Evolutionary conservation across 2,797 vertebrate species (phyloP).

Genomic region (Clarias fuscus): DNA sequence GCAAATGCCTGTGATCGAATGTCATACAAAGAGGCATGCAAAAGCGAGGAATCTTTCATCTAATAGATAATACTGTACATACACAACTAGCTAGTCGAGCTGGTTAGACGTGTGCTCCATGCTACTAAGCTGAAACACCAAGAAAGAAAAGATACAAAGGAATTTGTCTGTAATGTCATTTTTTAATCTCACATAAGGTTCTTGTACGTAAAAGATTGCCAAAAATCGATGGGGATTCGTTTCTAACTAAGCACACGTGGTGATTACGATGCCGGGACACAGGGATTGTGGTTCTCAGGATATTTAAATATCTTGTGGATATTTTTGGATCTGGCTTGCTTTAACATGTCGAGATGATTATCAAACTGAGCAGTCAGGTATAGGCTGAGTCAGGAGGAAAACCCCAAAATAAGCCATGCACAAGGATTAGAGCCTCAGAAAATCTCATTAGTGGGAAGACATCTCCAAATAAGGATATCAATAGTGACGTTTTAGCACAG

Average conservation of each 20-base stretch:
- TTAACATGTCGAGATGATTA: not conserved
- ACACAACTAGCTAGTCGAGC: not conserved
- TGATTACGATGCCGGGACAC: not conserved
- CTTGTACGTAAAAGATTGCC: not conserved
- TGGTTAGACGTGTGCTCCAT: not conserved
- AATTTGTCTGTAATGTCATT: not conserved
- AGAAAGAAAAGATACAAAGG: not conserved
- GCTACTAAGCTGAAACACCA: not conserved
- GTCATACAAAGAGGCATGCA: not conserved
- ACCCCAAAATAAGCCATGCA: not conserved
- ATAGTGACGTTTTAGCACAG: not conserved
- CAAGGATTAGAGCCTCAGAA: not conserved
- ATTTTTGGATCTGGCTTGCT: not conserved
- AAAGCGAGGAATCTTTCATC: not conserved
- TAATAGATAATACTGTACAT: not conserved
- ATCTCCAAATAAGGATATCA: not conserved
- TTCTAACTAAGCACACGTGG: not conserved
- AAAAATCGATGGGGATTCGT: not conserved
- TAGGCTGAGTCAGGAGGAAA: not conserved
- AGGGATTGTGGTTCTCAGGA: not conserved
- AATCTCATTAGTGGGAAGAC: too few relatives aligned
- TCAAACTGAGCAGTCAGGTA: not conserved
- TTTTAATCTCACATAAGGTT: not conserved
- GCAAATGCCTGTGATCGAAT: not conserved
- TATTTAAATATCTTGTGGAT: not conserved